Conservation (phyloP, 2,797 vertebrate genomes). For the Sarcoramphus papa region DNA sequence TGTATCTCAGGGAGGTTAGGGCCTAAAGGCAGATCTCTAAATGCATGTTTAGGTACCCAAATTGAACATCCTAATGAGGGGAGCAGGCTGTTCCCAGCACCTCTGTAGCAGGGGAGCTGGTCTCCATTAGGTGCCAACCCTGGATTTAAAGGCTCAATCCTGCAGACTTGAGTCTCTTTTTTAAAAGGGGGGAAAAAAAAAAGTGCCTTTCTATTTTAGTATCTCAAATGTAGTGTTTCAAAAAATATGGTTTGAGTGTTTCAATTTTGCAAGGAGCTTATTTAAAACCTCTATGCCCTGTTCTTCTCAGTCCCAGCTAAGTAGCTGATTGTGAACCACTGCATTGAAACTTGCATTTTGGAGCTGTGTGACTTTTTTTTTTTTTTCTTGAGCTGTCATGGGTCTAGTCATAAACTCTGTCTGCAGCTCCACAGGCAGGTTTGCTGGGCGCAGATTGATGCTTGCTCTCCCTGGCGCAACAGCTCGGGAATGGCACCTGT, state of each 20-base stretch:
- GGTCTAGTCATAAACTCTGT: not conserved
- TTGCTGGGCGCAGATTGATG: not conserved
- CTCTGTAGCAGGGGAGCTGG: not conserved
- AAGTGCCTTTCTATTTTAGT: not conserved
- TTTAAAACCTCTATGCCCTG: not conserved
- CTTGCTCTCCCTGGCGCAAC: not conserved
- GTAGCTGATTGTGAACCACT: not conserved
- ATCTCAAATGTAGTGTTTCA: not conserved
- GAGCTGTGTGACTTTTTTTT: not conserved
- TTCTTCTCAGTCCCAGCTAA: not conserved
- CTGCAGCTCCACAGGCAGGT: not conserved
- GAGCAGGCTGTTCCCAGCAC: not conserved
- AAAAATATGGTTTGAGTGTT: not conserved
- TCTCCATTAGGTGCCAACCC: fast-evolving
- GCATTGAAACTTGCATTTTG: not conserved
- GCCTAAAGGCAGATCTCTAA: not conserved
- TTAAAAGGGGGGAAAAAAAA: too few species aligned
- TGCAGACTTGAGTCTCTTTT: fast-evolving
- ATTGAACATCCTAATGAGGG: not conserved
- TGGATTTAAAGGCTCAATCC: not conserved
- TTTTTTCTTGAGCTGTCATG: not conserved
- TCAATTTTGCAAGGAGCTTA: not conserved
- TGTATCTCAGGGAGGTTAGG: not conserved
- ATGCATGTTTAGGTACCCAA: not conserved
- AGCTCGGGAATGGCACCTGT: not conserved